A percentile compares a stretch with the other conserved stretches of the same genome.
Conservation (phyloP, 2,888 invertebrate genomes). For the Notocelia uddmanniana region DNA sequence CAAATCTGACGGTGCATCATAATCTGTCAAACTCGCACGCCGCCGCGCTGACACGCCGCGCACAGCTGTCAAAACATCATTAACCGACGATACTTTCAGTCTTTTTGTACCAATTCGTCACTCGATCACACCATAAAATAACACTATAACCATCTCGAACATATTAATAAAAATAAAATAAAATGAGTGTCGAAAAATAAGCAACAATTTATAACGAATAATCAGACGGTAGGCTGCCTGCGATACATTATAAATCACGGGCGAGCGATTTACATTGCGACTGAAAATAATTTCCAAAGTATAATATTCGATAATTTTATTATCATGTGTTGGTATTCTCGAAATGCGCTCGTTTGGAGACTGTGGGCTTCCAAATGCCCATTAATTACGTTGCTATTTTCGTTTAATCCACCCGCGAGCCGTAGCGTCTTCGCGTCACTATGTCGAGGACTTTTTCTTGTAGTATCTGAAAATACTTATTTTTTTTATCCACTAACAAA, state of each 20-base stretch:
- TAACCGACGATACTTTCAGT: constrained; percentile 2
- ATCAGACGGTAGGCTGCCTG: constrained; percentile 22
- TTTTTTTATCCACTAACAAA: constrained; percentile 47
- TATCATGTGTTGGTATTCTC: constrained; percentile 63
- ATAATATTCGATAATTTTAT: constrained; percentile 55
- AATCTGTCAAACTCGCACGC: constrained; percentile 10
- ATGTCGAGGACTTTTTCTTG: constrained; percentile 53
- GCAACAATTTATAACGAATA: constrained; percentile 26
- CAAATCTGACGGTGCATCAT: constrained; percentile 16
- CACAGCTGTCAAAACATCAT: constrained; percentile 43
- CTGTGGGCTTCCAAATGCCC: constrained; percentile 73
- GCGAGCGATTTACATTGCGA: constrained; percentile 34
- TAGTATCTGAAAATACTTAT: constrained; percentile 49
- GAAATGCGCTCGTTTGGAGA: constrained; percentile 70
- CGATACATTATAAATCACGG: constrained; percentile 30
- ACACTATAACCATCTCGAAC: constrained; percentile 7
- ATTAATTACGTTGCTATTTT: constrained; percentile 81
- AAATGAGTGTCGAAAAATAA: constrained; percentile 22
- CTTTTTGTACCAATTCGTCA: constrained; percentile 32
- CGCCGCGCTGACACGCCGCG: background rate
- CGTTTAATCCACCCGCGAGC: constrained; percentile 78
- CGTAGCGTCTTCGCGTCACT: constrained; percentile 70
- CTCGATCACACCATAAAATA: constrained; percentile 9
- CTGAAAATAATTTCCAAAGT: constrained; percentile 48
- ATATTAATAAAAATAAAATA: background rate